These are phyloP conservation scores for Porites evermanni DNA, from an alignment of 92 coral and sea anemone species.

Conservation along the genomic window DNA sequence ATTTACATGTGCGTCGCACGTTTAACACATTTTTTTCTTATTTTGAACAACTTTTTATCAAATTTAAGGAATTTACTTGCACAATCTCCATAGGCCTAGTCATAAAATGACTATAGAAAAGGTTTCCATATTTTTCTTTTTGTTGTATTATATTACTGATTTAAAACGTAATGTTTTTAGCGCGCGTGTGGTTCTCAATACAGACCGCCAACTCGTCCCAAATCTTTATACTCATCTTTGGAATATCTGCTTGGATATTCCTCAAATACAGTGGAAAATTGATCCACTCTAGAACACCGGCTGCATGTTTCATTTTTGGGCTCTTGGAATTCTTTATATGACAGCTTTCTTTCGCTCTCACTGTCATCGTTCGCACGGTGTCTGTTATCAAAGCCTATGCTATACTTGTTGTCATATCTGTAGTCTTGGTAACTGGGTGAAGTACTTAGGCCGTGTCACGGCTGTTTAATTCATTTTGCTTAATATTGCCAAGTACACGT, in stretches of 20 bases:
- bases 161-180: not conserved
- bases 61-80: no score
- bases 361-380: not conserved
- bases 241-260: constrained; percentile 21
- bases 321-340: not conserved
- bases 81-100: no score
- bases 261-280: constrained; percentile 1
- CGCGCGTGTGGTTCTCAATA: not conserved
- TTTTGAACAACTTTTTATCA: no score
- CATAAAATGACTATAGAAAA: no score
- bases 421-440: constrained; percentile 12
- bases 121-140: no score
- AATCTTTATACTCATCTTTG: not conserved
- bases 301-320: not conserved
- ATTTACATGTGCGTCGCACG: no score
- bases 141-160: no score
- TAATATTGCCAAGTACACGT: no score
- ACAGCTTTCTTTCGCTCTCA: not conserved
- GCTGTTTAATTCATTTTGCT: no score
- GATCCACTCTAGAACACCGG: not conserved
- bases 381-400: constrained; percentile 4
- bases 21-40: no score
- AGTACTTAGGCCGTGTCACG: not conserved
- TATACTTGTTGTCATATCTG: not conserved
- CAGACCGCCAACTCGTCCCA: not conserved